These are phyloP conservation scores for Tyrannus savana DNA, from an alignment of 2,113 vertebrate species.

Conservation along the genomic window DNA sequence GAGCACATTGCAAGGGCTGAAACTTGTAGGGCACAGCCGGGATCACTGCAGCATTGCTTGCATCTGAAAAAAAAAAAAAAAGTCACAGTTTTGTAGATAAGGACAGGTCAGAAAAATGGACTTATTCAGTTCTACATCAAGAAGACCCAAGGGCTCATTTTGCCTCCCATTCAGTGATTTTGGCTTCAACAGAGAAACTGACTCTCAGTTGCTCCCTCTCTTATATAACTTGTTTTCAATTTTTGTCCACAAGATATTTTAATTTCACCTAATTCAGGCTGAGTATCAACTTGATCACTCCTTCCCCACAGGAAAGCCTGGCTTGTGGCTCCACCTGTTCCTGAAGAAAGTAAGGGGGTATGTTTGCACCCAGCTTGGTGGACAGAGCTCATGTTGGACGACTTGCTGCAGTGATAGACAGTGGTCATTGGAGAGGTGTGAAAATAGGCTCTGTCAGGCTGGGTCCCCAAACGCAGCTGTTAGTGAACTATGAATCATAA, in stretches of 20 bases:
- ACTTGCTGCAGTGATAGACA: background rate
- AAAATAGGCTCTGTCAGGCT: background rate
- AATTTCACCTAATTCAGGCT: background rate
- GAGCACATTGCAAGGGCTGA: background rate
- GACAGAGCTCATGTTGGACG: background rate
- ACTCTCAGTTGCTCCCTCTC: background rate
- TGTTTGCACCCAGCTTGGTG: background rate
- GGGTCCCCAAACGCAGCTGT: background rate
- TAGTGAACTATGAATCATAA: background rate
- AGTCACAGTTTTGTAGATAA: background rate
- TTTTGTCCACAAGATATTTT: background rate
- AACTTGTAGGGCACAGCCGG: background rate
- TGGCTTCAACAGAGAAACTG: background rate
- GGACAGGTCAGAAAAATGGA: background rate
- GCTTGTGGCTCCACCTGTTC: background rate
- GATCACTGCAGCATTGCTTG: background rate
- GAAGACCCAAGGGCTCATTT: background rate
- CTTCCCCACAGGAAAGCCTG: background rate
- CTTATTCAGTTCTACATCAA: background rate
- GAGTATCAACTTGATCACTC: background rate
- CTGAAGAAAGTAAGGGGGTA: background rate
- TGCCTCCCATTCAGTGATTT: background rate
- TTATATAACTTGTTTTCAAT: background rate
- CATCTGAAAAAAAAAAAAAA: background rate
- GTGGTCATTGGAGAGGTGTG: background rate